A percentile compares a stretch with the other conserved stretches of the same genome.
Conservation (phyloP, 2,797 vertebrate species). For the Pseudochaenichthys georgianus region DNA sequence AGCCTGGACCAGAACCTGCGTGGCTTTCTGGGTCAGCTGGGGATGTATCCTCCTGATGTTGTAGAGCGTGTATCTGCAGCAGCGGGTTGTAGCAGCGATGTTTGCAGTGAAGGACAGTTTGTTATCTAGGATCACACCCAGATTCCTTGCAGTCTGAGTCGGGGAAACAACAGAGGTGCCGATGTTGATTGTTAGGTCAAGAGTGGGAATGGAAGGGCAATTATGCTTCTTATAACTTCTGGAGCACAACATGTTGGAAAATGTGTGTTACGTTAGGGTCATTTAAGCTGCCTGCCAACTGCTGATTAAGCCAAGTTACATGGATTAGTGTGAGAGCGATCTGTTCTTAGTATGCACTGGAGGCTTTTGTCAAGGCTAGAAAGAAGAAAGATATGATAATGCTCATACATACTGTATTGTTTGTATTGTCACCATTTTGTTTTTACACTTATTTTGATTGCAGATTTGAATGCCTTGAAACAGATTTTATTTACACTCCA, state of each 20-base stretch:
- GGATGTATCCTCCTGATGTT: too few relatives aligned
- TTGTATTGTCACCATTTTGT: neutral
- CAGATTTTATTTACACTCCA: neutral
- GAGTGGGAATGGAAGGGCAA: conserved; percentile 23
- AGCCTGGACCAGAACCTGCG: too few relatives aligned
- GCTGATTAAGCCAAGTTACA: conserved; percentile 11
- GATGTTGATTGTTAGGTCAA: too few relatives aligned
- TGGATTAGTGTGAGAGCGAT: neutral
- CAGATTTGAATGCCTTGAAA: neutral
- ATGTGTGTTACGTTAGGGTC: conserved; percentile 1
- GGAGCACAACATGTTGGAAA: conserved; percentile 21
- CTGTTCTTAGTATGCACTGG: neutral
- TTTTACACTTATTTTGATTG: neutral
- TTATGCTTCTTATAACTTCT: conserved; percentile 5
- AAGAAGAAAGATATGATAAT: neutral
- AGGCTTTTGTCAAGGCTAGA: neutral
- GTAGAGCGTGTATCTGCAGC: too few relatives aligned
- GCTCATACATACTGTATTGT: neutral
- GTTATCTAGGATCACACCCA: too few relatives aligned
- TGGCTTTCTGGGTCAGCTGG: too few relatives aligned
- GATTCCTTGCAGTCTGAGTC: too few relatives aligned
- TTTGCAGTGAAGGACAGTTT: too few relatives aligned
- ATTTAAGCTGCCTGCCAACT: conserved; percentile 11
- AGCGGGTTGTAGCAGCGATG: too few relatives aligned
- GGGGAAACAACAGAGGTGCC: too few relatives aligned